These are phyloP conservation scores for Cerastoderma edule DNA, from an alignment of 2,888 invertebrate genomes.

Conservation along the genomic window DNA sequence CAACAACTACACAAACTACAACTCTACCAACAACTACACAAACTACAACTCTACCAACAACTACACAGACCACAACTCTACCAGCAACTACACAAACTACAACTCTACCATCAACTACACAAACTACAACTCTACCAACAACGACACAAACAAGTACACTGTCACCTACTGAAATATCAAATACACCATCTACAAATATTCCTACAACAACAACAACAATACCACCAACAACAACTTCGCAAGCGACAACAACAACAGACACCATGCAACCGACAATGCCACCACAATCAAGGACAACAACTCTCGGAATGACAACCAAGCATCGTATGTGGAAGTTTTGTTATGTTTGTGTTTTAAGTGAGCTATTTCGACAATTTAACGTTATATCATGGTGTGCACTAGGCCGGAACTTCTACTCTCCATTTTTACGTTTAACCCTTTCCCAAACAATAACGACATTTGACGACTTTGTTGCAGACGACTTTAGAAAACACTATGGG, in stretches of 20 bases:
- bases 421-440: too few species aligned
- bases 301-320: background rate
- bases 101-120: background rate
- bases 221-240: background rate
- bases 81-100: background rate
- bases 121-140: background rate
- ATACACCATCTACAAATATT: background rate
- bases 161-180: background rate
- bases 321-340: too few species aligned
- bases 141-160: background rate
- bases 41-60: background rate
- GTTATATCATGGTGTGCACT: too few species aligned
- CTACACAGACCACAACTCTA: background rate
- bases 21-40: background rate
- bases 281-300: background rate
- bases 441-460: too few species aligned
- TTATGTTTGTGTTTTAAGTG: too few species aligned
- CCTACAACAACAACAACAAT: background rate
- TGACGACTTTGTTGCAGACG: too few species aligned
- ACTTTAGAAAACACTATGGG: too few species aligned
- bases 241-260: background rate
- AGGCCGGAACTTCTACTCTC: too few species aligned
- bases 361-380: too few species aligned
- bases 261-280: background rate
- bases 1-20: background rate